Evolutionary conservation across 2,113 vertebrate genomes (phyloP).

Genomic region (Tilapia sparmanii): DNA sequence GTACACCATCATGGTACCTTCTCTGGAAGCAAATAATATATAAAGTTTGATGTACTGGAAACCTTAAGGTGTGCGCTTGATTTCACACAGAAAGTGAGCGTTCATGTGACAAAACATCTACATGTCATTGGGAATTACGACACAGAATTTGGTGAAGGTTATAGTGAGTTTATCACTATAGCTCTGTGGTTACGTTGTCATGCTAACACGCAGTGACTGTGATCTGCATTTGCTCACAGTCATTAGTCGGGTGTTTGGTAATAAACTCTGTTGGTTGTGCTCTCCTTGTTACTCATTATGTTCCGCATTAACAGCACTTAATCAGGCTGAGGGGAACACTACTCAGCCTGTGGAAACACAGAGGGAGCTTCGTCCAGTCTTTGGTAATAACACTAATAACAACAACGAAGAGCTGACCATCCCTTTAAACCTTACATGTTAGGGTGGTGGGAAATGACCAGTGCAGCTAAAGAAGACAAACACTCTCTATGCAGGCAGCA

Average conservation of each 20-base stretch:
- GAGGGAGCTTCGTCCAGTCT: background rate
- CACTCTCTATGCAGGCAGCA: background rate
- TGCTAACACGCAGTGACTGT: background rate
- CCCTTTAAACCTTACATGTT: background rate
- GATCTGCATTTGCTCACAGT: background rate
- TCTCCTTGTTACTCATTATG: background rate
- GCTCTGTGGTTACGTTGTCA: background rate
- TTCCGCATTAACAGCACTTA: background rate
- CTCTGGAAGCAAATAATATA: background rate
- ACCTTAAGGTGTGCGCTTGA: background rate
- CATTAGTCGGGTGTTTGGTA: background rate
- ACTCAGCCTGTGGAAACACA: background rate
- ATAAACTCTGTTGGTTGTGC: background rate
- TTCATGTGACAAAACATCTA: background rate
- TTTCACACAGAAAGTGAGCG: background rate
- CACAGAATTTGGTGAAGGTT: background rate
- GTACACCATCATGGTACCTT: background rate
- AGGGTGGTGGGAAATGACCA: background rate
- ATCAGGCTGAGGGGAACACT: background rate
- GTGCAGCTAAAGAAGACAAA: background rate
- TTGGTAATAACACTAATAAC: background rate
- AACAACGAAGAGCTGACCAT: background rate
- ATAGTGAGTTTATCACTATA: background rate
- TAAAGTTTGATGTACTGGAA: background rate
- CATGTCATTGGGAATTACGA: background rate